Evolutionary conservation across 2,113 vertebrate genomes (phyloP).

Genomic region (Gavia stellata): DNA sequence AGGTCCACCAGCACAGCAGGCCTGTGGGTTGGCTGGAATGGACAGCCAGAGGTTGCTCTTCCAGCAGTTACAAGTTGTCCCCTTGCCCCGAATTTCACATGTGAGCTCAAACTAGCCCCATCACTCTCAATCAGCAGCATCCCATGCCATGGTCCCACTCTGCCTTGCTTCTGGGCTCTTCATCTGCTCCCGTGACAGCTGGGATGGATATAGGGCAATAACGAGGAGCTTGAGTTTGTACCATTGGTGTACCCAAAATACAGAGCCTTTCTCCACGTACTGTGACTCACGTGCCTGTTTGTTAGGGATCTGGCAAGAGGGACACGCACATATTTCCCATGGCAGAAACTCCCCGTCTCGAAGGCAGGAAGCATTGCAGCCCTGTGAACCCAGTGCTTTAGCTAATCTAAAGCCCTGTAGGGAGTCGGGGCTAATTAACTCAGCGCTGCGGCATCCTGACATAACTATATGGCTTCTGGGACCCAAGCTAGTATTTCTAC

Average conservation of each 20-base stretch:
- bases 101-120: not conserved
- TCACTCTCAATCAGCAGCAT: not conserved
- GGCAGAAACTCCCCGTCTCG: not conserved
- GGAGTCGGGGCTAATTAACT: not conserved
- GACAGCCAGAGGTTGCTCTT: not conserved
- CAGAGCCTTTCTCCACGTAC: not conserved
- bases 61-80: not conserved
- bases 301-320: not conserved
- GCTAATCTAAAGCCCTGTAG: not conserved
- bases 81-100: not conserved
- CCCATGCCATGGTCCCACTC: no score
- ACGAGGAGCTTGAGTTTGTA: no score
- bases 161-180: not conserved
- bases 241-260: not conserved
- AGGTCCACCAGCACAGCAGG: not conserved
- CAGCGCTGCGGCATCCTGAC: not conserved
- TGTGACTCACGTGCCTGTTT: rapidly evolving
- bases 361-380: not conserved
- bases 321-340: rapidly evolving
- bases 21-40: not conserved
- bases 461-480: not conserved
- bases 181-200: no score
- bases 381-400: not conserved
- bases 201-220: not conserved
- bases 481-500: not conserved